Base-by-base conservation (phyloP, 2,888 invertebrate species). In the Bellardia bayeri region DNA sequence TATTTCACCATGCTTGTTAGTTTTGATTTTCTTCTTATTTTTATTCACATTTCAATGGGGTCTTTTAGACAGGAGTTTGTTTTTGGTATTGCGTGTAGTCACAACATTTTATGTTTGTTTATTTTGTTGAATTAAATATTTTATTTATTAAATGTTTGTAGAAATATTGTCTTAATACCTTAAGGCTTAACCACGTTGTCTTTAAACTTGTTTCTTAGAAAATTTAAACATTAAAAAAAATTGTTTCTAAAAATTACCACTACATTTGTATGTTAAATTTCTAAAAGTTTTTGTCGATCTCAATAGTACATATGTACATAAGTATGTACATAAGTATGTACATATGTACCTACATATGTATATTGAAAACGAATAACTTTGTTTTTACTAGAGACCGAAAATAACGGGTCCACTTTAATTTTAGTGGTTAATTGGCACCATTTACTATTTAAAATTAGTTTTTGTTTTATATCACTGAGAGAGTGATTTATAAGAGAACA, bases 121-220 rank as follows among this genome's bases (percentile, higher is more conserved):
- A 51, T 40, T 16, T 13, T 23, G 2, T 23, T 56, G 40, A 7
- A 51, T 51, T 51, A 51, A 49, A 51, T 51, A 14, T 51, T 51
- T n/a, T 45, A n/a, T 51, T 51, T 51, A 51, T 51, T 51, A n/a
- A 45, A 9, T 45, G 13, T 45, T 56, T 72, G 3, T 56, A 42
- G 9, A 40, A 72, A 5, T 56, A 42, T 16, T 23, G 8, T 30
- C 54, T 45, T 64, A 45, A 69, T 45, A 61, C 45, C 84, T 79
- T 74, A 61, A 79, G 79, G 79, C 66, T 54, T 49, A 51, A 80
- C 13, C 63, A 54, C 56, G 37, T 58, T 58, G 16, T 68, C n/a
- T 13, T 30, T 23, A 54, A 33, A 40, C 37, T 63, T 64, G 45
- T 13, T 68, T 49, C 30, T 63, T 63, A 63, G 11, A 63, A 63